Percentiles rank a stretch among this genome's conserved stretches.
Evolutionary conservation across 1,140 invertebrate genomes (phyloP).

Genomic region (Eciton burchellii): DNA sequence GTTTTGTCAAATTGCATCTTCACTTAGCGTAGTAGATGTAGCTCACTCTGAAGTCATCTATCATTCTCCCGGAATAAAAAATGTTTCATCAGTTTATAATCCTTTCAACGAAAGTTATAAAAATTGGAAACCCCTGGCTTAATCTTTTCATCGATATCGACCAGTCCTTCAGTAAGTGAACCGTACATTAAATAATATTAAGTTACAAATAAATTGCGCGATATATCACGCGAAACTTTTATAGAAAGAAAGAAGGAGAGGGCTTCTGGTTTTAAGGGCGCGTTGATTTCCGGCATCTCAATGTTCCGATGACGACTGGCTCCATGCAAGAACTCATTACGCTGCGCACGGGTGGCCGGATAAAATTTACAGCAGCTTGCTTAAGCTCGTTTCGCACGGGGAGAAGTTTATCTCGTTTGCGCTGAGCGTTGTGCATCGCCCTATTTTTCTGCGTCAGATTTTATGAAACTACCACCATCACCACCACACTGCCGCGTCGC

Average conservation of each 20-base stretch:
- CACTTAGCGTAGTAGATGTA: not conserved
- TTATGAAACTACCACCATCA: constrained; percentile 56
- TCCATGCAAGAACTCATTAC: constrained; percentile 15
- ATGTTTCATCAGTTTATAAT: not conserved
- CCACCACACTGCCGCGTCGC: too few species aligned
- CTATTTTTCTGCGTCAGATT: constrained; percentile 63
- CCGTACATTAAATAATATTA: too few species aligned
- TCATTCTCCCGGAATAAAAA: not conserved
- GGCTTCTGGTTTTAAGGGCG: constrained; percentile 30
- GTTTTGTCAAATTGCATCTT: constrained; percentile 28
- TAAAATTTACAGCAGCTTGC: constrained; percentile 59
- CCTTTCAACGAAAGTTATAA: not conserved
- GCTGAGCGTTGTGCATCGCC: constrained; percentile 17
- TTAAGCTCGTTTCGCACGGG: constrained; percentile 47
- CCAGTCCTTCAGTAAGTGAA: not conserved
- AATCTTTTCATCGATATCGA: not conserved
- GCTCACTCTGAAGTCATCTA: not conserved
- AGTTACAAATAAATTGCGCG: too few species aligned
- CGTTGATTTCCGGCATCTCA: not conserved
- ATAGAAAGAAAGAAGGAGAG: too few species aligned
- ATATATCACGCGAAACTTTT: not conserved
- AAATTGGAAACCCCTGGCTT: not conserved
- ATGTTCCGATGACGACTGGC: not conserved
- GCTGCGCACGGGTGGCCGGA: not conserved
- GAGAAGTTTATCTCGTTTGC: constrained; percentile 69